Percentiles rank a stretch among this genome's conserved stretches.
phyloP scores from a whole-genome alignment of 2,797 vertebrate genomes.

The Phalloptychus januarius region DNA sequence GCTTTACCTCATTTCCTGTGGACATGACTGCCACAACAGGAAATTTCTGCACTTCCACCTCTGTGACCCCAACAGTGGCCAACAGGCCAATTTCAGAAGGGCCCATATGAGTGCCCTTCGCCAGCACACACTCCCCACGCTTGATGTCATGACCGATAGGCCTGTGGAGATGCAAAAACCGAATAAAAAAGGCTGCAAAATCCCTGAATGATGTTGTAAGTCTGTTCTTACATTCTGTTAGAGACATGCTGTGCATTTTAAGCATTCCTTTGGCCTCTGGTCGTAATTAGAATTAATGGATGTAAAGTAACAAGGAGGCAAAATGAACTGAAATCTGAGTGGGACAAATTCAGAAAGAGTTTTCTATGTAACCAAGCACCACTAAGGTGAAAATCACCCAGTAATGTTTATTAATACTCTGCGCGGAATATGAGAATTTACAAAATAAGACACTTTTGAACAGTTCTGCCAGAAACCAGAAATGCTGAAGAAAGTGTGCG shows the following conservation, averaged over 20 bases:
- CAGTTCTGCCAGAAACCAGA: not conserved
- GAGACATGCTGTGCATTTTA: not conserved
- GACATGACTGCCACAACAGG: slow-evolving; percentile 99
- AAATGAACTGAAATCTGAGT: not conserved
- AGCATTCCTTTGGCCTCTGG: slow-evolving; percentile 5
- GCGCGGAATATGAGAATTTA: not conserved
- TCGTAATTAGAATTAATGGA: not conserved
- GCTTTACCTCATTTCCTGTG: slow-evolving; percentile 93
- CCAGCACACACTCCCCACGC: slow-evolving; percentile 96
- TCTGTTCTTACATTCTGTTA: slow-evolving; percentile 1
- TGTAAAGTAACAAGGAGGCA: not conserved
- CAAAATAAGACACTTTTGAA: not conserved
- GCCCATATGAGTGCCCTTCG: slow-evolving; percentile 98
- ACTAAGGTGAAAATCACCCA: not conserved
- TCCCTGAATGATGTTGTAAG: not conserved
- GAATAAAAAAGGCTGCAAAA: not conserved
- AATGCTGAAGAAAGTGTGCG: not conserved
- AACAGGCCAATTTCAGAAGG: slow-evolving; percentile 97
- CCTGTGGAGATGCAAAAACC: slow-evolving; percentile 72
- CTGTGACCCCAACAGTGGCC: slow-evolving; percentile 97
- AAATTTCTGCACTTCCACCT: slow-evolving; percentile 99
- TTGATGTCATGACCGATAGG: slow-evolving; percentile 99
- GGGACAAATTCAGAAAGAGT: not conserved
- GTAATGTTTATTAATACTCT: not conserved
- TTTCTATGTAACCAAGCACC: not conserved